Conservation (phyloP, 2,888 invertebrate genomes). For the Cabera pusaria region DNA sequence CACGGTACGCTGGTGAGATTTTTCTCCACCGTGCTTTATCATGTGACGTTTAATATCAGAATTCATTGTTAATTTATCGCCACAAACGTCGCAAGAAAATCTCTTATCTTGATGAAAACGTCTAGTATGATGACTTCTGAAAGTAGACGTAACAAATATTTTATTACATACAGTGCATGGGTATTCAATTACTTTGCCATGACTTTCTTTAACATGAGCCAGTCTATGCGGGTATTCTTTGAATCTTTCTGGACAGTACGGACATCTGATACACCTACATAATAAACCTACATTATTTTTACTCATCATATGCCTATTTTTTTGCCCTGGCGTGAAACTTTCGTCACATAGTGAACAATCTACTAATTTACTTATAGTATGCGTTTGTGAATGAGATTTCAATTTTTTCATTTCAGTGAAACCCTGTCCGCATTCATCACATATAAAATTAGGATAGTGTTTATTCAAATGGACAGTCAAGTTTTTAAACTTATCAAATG, state of each 20-base stretch:
- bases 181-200: slow-evolving; percentile 50
- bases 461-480: slow-evolving; percentile 47
- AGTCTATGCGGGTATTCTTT: slow-evolving; percentile 45
- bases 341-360: slow-evolving; percentile 41
- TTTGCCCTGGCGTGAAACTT: slow-evolving; percentile 25
- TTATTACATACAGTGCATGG: slow-evolving; percentile 61
- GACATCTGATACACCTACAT: slow-evolving; percentile 36
- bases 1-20: slow-evolving; percentile 50
- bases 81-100: slow-evolving; percentile 5
- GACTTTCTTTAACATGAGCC: slow-evolving; percentile 31
- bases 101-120: slow-evolving; percentile 54
- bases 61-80: not conserved
- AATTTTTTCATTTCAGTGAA: not conserved
- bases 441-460: slow-evolving; percentile 34
- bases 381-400: slow-evolving; percentile 30
- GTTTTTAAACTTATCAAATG: slow-evolving; percentile 17
- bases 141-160: slow-evolving; percentile 58
- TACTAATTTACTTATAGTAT: not conserved
- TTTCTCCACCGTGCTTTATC: slow-evolving; percentile 53
- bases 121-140: slow-evolving; percentile 60
- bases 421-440: not conserved
- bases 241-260: slow-evolving; percentile 39
- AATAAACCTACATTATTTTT: slow-evolving; percentile 48
- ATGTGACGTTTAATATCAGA: slow-evolving; percentile 24
- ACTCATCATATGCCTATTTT: slow-evolving; percentile 49